phyloP scores from a whole-genome alignment of 2,888 invertebrate species.

The Anthoptus insignis region DNA sequence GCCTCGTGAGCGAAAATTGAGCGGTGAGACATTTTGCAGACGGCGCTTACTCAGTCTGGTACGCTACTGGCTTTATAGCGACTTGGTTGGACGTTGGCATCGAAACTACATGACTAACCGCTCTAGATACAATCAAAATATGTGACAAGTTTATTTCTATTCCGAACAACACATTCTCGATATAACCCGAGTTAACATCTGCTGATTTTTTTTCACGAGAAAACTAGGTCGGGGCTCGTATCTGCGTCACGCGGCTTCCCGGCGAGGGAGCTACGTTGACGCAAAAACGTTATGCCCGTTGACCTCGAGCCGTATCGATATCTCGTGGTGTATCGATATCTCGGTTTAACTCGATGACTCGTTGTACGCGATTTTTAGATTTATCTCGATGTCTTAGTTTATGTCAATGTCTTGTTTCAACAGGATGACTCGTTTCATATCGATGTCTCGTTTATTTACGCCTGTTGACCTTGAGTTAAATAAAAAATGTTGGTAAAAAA shows the following conservation, averaged over 20 bases:
- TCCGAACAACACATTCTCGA: slow-evolving; percentile 84
- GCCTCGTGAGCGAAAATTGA: slow-evolving; percentile 60
- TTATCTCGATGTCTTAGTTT: too few relatives aligned
- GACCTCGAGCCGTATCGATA: slow-evolving; percentile 31
- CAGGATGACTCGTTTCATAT: too few relatives aligned
- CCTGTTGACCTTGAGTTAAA: too few relatives aligned
- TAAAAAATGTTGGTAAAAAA: too few relatives aligned
- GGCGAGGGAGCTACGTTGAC: slow-evolving; percentile 76
- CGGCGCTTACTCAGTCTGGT: slow-evolving; percentile 85
- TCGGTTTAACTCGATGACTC: slow-evolving; percentile 17
- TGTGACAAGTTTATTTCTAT: slow-evolving; percentile 87
- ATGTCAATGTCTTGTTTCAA: too few relatives aligned
- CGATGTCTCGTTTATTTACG: too few relatives aligned
- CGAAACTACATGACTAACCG: slow-evolving; percentile 84
- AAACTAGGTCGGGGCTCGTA: slow-evolving; percentile 85
- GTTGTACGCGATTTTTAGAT: too few relatives aligned
- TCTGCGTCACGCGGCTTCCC: slow-evolving; percentile 77
- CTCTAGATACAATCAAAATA: slow-evolving; percentile 87
- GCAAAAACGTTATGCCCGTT: slow-evolving; percentile 69
- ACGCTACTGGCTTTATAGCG: slow-evolving; percentile 82
- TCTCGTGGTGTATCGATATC: slow-evolving; percentile 21
- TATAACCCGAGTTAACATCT: slow-evolving; percentile 84
- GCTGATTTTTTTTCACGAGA: slow-evolving; percentile 84
- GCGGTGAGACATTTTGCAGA: slow-evolving; percentile 85
- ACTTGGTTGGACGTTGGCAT: slow-evolving; percentile 83